These are phyloP conservation scores for Pelodiscus sinensis DNA, from an alignment of 2,113 vertebrate genomes.

Conservation along the genomic window DNA sequence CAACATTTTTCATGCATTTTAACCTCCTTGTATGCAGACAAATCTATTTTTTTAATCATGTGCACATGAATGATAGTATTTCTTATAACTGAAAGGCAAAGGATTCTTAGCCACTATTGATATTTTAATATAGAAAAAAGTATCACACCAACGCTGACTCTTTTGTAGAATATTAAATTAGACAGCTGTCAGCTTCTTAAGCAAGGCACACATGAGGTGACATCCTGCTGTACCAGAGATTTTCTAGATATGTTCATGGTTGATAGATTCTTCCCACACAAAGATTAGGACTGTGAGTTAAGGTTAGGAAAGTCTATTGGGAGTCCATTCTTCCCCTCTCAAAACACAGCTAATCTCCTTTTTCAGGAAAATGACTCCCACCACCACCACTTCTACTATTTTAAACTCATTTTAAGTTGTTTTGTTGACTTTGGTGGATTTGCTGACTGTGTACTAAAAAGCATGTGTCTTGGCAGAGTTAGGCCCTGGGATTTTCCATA, in stretches of 20 bases:
- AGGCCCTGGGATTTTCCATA: no score
- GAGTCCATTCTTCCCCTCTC: neutral
- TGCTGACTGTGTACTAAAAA: neutral
- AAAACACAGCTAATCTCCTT: neutral
- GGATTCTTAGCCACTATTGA: slow-evolving; percentile 32
- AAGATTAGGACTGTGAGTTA: neutral
- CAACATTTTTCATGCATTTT: slow-evolving; percentile 32
- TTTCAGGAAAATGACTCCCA: neutral
- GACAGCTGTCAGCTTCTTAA: slow-evolving; percentile 71
- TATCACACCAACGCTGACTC: slow-evolving; percentile 50
- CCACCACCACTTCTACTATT: neutral
- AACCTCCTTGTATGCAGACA: slow-evolving; percentile 22
- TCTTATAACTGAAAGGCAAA: slow-evolving; percentile 53
- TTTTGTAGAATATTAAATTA: slow-evolving; percentile 52
- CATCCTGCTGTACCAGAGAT: neutral
- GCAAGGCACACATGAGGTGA: slow-evolving; percentile 8
- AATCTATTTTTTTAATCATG: neutral
- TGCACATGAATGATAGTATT: neutral
- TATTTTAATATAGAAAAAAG: slow-evolving; percentile 4
- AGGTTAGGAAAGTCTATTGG: neutral
- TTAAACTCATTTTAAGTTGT: neutral
- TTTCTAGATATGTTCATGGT: neutral
- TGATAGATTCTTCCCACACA: neutral
- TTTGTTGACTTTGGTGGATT: neutral
- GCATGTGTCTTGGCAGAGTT: neutral